Percentiles rank a stretch among this genome's conserved stretches.
Evolutionary conservation across 2,888 invertebrate species (phyloP).

Genomic region (Sipha maydis): DNA sequence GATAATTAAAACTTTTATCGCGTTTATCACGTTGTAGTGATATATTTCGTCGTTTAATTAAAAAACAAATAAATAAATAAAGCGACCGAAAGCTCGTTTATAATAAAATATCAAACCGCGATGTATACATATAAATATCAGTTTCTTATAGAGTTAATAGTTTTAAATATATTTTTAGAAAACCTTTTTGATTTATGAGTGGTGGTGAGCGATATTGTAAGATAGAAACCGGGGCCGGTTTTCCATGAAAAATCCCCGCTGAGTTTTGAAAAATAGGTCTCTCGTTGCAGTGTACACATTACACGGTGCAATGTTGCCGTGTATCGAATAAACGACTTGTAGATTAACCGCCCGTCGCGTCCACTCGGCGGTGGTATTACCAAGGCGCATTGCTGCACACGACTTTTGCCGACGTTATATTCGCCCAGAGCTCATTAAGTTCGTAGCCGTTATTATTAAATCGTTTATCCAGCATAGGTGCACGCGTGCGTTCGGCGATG

Average conservation of each 20-base stretch:
- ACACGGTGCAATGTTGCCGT: neutral
- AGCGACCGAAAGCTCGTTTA: neutral
- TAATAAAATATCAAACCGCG: neutral
- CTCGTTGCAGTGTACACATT: neutral
- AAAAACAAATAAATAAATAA: neutral
- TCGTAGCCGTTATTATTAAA: no score
- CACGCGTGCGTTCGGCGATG: no score
- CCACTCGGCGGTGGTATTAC: no score
- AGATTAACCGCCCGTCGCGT: neutral
- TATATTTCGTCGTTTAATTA: neutral
- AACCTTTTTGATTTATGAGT: neutral
- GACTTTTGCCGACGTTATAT: neutral
- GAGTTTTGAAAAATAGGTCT: neutral
- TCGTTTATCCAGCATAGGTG: no score
- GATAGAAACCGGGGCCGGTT: neutral
- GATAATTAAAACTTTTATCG: neutral
- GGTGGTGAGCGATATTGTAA: neutral
- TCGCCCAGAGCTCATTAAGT: no score
- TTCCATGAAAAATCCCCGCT: neutral
- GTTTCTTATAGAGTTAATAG: neutral
- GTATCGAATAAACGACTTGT: neutral
- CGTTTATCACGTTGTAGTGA: neutral
- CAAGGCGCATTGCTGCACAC: neutral
- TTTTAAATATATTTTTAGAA: neutral
- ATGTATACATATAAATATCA: neutral